Evolutionary conservation across 2,113 vertebrate species (phyloP).

Genomic region (Engraulis encrasicolus): DNA sequence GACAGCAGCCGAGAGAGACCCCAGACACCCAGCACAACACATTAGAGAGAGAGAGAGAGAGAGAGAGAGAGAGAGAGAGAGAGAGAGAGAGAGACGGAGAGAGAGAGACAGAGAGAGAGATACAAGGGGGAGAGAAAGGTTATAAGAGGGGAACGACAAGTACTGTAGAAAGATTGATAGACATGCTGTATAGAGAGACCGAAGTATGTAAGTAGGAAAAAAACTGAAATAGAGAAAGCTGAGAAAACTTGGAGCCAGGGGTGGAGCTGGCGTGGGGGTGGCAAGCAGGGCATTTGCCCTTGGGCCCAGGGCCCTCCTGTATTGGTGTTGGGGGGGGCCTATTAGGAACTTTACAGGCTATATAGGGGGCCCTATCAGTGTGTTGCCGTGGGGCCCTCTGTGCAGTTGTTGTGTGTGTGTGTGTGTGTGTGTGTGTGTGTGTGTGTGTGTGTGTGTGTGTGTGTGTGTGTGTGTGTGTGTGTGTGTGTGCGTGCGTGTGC

Average conservation of each 20-base stretch:
- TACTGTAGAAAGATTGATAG: no score
- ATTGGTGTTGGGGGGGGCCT: no score
- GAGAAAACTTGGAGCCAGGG: neutral
- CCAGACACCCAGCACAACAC: neutral
- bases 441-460: neutral
- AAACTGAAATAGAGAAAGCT: neutral
- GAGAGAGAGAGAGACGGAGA: neutral
- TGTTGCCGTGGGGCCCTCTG: no score
- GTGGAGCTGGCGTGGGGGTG: no score
- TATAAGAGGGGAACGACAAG: no score
- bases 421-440: no score
- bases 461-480: neutral
- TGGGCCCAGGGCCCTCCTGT: no score
- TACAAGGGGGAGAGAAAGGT: neutral
- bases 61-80: slow-evolving; percentile 1
- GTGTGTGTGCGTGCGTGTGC: slow-evolving; percentile 6
- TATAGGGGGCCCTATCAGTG: no score
- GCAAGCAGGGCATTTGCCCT: no score
- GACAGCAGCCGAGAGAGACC: neutral
- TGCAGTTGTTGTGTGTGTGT: no score
- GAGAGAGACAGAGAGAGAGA: neutral
- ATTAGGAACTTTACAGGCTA: no score
- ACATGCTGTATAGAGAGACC: no score
- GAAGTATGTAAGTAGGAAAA: slow-evolving; percentile 18
- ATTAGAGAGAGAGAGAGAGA: neutral